Base-by-base conservation (phyloP, 2,888 invertebrate species). In the Drosophila cracens region DNA sequence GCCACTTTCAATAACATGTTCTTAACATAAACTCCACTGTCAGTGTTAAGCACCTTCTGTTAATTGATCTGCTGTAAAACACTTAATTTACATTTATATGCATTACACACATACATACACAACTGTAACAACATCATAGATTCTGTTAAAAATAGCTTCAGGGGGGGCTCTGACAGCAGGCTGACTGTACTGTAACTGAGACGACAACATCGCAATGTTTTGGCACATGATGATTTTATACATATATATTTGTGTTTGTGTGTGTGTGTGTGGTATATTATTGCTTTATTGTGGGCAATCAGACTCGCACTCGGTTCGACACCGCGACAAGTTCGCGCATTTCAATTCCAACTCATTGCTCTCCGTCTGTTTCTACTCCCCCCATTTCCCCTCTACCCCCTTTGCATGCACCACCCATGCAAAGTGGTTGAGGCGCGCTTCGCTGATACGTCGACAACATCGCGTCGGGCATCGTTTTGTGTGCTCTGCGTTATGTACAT, bases 371-470 rank as follows among this genome's bases (percentile, higher is more conserved):
- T 7, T n/a, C 25, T 31, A 10, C 33, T 16, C 54, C 10, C 10
- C 21, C n/a, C 57, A 36, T 33, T 6, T n/a, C 16, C 11, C 11
- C 11, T 8, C 2, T 33, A 11, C 7, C 27, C 43, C 34, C 51
- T 46, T 34, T 54, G n/a, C 48, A 21, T 63, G 70, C 67, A 48
- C 64, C 64, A 49, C 67, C 78, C 72, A 81, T 77, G 78, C 81
- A 81, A 80, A 81, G 78, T 75, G 52, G 59, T 61, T 72, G 64
- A 67, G 75, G 60, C 76, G 79, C 81, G 79, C 74, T 74, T 77
- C 87, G 79, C 87, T 87, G 87, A 87, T 87, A 87, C 87, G 87
- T 89, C 82, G 87, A 83, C 81, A 83, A 25, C 36, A 54, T 54
- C 36, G 53, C 63, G 79, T 25, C 74, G 75, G 69, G 72, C 73